A percentile compares a stretch with the other conserved stretches of the same genome.
Conservation (phyloP, 1,140 invertebrate species). For the Trichonephila clavata region DNA sequence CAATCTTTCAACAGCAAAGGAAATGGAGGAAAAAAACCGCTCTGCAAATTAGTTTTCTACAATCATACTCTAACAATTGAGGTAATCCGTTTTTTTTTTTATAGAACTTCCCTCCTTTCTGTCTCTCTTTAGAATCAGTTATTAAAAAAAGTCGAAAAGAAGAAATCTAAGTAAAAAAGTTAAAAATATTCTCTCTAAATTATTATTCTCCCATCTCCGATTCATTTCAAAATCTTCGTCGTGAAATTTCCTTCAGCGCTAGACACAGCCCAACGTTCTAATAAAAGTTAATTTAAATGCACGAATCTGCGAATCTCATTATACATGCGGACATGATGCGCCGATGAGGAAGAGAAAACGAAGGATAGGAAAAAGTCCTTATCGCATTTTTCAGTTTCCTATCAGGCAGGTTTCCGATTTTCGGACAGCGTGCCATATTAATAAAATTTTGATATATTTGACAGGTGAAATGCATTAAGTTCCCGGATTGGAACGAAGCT, state of each 20-base stretch:
- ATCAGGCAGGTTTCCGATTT: slow-evolving; percentile 71
- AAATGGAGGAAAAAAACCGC: not conserved
- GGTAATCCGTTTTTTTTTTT: not conserved
- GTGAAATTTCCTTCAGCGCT: not conserved
- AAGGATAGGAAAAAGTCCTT: not conserved
- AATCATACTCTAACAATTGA: slow-evolving; percentile 4
- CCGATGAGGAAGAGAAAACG: no score
- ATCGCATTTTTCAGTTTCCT: slow-evolving; percentile 73
- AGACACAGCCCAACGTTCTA: slow-evolving; percentile 47
- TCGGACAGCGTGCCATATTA: slow-evolving; percentile 69
- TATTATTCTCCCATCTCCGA: slow-evolving; percentile 29
- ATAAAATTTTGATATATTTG: slow-evolving; percentile 76
- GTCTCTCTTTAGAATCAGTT: not conserved
- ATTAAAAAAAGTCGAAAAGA: not conserved
- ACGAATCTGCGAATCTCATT: slow-evolving; percentile 66
- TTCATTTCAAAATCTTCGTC: slow-evolving; percentile 11
- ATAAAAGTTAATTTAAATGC: slow-evolving; percentile 76
- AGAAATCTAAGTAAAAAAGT: not conserved
- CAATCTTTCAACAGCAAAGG: not conserved
- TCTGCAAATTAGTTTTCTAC: not conserved
- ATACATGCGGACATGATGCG: slow-evolving; percentile 15
- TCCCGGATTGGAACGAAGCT: not conserved
- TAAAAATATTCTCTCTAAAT: not conserved
- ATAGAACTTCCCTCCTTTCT: not conserved
- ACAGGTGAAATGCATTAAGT: slow-evolving; percentile 75